Conservation (phyloP, 2,113 vertebrate genomes). For the Antennarius striatus region DNA sequence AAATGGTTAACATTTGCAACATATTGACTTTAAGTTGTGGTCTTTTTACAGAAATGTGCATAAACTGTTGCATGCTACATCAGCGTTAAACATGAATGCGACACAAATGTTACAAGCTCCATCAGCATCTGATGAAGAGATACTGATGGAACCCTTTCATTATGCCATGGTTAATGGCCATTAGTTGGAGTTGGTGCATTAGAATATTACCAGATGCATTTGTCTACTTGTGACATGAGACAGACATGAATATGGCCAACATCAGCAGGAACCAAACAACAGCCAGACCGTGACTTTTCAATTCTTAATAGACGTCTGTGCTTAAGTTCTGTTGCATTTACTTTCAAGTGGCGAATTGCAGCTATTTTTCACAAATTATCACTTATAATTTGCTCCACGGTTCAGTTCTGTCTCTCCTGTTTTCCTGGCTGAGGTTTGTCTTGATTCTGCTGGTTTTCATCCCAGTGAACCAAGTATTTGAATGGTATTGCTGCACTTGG, state of each 20-base stretch:
- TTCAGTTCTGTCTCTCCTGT: too few species aligned
- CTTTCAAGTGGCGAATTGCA: too few species aligned
- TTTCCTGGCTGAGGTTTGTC: too few species aligned
- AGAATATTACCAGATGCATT: constrained; percentile 1
- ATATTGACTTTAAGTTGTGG: neutral
- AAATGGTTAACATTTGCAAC: neutral
- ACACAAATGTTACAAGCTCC: neutral
- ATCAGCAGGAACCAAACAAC: constrained; percentile 13
- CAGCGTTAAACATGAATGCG: too few species aligned
- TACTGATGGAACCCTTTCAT: neutral
- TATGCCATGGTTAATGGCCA: neutral
- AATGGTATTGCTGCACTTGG: too few species aligned
- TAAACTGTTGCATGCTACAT: too few species aligned
- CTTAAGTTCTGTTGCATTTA: neutral
- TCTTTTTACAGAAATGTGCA: neutral
- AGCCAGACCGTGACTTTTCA: constrained; percentile 5
- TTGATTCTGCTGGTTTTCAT: too few species aligned
- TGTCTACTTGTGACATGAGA: constrained; percentile 2
- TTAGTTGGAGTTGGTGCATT: constrained; percentile 1
- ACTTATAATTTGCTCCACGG: too few species aligned
- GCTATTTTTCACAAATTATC: too few species aligned
- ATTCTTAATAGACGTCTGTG: neutral
- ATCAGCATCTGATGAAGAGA: neutral
- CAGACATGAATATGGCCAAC: neutral
- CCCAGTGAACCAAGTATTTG: too few species aligned